phyloP scores from a whole-genome alignment of 2,888 invertebrate species.

The Oligia strigilis region DNA sequence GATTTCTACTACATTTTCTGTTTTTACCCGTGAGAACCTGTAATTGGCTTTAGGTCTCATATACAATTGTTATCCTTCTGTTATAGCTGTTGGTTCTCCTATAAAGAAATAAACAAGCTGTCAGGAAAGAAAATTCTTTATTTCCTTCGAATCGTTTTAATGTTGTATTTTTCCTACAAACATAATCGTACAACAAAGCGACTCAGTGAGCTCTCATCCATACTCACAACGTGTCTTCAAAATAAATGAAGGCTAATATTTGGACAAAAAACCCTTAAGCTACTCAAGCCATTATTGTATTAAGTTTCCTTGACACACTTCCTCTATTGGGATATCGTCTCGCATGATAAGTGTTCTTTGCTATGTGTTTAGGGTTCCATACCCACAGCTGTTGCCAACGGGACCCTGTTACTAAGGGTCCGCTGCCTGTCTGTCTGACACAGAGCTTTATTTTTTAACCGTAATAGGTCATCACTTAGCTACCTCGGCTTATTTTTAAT shows the following conservation, averaged over 20 bases:
- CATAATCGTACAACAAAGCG: not conserved
- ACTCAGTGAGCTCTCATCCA: not conserved
- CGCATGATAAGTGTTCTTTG: conserved; percentile 10
- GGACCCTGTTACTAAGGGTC: not conserved
- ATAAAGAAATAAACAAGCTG: not conserved
- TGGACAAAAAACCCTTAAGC: conserved; percentile 8
- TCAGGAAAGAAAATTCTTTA: not conserved
- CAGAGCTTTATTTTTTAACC: not conserved
- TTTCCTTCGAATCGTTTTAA: not conserved
- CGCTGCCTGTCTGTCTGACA: not conserved
- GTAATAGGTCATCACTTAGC: not conserved
- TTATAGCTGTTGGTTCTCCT: no score
- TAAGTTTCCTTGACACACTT: conserved; percentile 18
- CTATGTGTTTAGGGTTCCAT: not conserved
- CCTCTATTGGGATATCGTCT: not conserved
- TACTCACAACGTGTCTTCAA: not conserved
- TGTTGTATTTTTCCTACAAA: not conserved
- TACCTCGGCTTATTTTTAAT: no score
- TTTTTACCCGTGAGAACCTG: no score
- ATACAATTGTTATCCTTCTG: no score
- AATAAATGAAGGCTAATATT: conserved; percentile 8
- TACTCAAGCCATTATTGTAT: conserved; percentile 11
- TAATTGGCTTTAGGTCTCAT: no score
- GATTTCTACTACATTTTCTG: no score
- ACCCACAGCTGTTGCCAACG: not conserved